Conservation (phyloP, 1,140 invertebrate genomes). For the Halesus radiatus region DNA sequence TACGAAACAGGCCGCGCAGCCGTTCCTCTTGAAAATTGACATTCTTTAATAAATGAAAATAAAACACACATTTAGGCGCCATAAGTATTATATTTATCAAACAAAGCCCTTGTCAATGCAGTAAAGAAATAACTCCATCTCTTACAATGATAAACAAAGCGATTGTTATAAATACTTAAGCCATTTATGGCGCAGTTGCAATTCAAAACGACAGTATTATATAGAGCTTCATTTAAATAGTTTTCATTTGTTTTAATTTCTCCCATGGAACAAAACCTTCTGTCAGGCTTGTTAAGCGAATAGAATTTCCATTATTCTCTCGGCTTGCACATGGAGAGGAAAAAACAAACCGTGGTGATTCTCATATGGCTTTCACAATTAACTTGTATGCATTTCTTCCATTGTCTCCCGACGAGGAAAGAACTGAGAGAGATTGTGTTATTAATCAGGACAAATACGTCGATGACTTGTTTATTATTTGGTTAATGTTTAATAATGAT, state of each 20-base stretch:
- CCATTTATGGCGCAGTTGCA: neutral
- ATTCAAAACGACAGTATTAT: neutral
- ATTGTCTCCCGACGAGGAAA: conserved; percentile 1
- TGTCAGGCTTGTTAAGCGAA: conserved; percentile 32
- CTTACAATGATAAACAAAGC: too few relatives aligned
- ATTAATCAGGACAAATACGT: too few relatives aligned
- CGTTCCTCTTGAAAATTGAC: too few relatives aligned
- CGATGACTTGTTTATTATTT: too few relatives aligned
- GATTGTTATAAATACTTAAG: neutral
- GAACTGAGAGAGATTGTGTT: too few relatives aligned
- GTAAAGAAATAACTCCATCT: too few relatives aligned
- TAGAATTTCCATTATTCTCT: conserved; percentile 35
- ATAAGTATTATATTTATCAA: too few relatives aligned
- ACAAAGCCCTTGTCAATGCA: too few relatives aligned
- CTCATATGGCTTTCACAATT: conserved; percentile 36
- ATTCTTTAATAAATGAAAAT: too few relatives aligned
- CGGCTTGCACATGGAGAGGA: conserved; percentile 29
- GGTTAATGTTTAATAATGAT: too few relatives aligned
- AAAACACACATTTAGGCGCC: too few relatives aligned
- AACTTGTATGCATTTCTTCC: conserved; percentile 28
- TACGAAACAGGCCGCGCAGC: too few relatives aligned
- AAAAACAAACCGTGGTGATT: conserved; percentile 15
- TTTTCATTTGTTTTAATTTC: conserved; percentile 25
- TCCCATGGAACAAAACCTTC: conserved; percentile 20
- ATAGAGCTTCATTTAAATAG: neutral